Conservation (phyloP, 92 coral and sea anemone species). For the Porites evermanni region DNA sequence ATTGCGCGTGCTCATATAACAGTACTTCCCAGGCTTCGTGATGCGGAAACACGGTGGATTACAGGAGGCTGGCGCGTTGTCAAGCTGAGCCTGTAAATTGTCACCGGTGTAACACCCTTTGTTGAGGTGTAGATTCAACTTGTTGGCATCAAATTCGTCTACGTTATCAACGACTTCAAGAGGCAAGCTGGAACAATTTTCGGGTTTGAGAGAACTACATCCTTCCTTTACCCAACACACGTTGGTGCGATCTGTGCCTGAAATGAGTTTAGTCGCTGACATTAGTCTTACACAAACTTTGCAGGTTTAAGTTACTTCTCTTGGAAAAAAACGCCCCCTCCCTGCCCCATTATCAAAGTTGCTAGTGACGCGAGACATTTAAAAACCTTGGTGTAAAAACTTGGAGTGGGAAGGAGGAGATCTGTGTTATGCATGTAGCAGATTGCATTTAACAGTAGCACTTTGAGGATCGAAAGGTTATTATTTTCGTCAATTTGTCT, state of each 20-base stretch:
- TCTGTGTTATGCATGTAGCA: too few species aligned
- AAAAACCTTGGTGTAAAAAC: too few species aligned
- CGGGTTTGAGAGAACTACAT: constrained; percentile 47
- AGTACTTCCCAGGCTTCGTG: constrained; percentile 57
- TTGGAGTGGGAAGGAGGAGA: too few species aligned
- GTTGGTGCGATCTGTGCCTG: constrained; percentile 54
- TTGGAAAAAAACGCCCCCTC: too few species aligned
- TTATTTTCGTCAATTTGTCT: too few species aligned
- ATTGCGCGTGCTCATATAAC: constrained; percentile 65
- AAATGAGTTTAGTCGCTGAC: not conserved
- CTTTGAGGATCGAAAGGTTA: too few species aligned
- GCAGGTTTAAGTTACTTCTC: too few species aligned
- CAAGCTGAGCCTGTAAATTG: constrained; percentile 2
- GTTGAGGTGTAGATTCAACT: constrained; percentile 45
- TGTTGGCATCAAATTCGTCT: not conserved
- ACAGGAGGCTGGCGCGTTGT: constrained; percentile 60
- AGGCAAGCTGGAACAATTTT: constrained; percentile 33
- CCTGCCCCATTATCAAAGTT: too few species aligned
- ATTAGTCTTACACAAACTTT: not conserved
- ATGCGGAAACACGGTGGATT: constrained; percentile 61
- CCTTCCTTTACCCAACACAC: constrained; percentile 57
- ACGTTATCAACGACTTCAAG: constrained; percentile 51
- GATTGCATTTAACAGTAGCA: too few species aligned
- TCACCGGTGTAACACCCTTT: constrained; percentile 41
- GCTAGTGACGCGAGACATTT: too few species aligned